phyloP scores from a whole-genome alignment of 2,113 vertebrate genomes.

The Ancistrus triradiatus region DNA sequence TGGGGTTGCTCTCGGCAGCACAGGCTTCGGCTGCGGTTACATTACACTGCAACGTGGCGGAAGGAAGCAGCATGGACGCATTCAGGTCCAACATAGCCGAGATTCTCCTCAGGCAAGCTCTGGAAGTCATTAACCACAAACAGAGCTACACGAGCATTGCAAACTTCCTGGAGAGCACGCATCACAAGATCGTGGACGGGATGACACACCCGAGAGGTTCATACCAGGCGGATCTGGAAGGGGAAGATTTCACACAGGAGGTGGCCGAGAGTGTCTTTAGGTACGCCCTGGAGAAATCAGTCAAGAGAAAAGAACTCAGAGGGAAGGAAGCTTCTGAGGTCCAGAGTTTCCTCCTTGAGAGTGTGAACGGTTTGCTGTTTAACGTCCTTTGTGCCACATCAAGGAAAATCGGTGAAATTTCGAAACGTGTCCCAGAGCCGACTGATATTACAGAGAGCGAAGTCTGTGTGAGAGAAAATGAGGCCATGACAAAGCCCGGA shows the following conservation, averaged over 20 bases:
- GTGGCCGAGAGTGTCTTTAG: constrained; percentile 82
- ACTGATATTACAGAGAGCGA: constrained; percentile 46
- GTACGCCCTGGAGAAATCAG: constrained; percentile 80
- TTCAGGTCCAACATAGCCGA: constrained; percentile 79
- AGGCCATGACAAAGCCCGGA: constrained; percentile 44
- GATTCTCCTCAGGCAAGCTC: constrained; percentile 79
- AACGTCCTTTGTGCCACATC: constrained; percentile 79
- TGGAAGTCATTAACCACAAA: constrained; percentile 75
- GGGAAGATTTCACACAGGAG: constrained; percentile 80
- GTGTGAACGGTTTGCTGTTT: constrained; percentile 79
- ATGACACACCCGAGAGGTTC: constrained; percentile 69
- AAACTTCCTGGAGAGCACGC: constrained; percentile 79
- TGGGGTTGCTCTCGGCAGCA: constrained; percentile 72
- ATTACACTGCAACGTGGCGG: constrained; percentile 68
- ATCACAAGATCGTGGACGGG: constrained; percentile 75
- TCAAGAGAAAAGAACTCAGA: constrained; percentile 66
- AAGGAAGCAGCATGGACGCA: constrained; percentile 72
- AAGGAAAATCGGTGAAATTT: constrained; percentile 79
- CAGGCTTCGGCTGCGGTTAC: constrained; percentile 72
- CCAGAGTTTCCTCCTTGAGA: constrained; percentile 73
- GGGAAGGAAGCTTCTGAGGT: constrained; percentile 59
- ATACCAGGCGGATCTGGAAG: constrained; percentile 62
- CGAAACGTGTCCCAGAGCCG: constrained; percentile 57
- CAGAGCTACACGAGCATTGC: constrained; percentile 71
- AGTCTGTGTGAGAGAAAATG: constrained; percentile 31